phyloP scores from a whole-genome alignment of 2,888 invertebrate species.

The Eupithecia inturbata region DNA sequence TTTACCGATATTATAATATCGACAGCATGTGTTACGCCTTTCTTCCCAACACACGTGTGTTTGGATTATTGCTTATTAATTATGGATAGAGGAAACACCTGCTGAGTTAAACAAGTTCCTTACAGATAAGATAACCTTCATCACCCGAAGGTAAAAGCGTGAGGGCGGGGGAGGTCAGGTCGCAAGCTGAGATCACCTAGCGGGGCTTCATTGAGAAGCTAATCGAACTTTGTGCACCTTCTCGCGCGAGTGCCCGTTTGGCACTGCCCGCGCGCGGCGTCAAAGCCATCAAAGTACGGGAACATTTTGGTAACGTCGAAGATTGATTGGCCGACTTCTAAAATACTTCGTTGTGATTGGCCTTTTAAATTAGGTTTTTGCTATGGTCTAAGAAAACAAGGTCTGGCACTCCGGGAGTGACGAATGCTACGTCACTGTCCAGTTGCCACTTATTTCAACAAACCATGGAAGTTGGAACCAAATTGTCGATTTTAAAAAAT shows the following conservation, averaged over 20 bases:
- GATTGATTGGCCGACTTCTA: neutral
- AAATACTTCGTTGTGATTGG: neutral
- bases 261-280: neutral
- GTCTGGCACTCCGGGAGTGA: too few species aligned
- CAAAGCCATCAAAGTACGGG: neutral
- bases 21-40: constrained; percentile 7
- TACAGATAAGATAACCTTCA: neutral
- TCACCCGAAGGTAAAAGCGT: neutral
- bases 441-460: too few species aligned
- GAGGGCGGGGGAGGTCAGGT: neutral
- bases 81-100: constrained; percentile 33
- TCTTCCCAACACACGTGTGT: neutral
- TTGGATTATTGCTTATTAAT: constrained; percentile 29
- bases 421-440: too few species aligned
- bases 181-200: neutral
- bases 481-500: too few species aligned
- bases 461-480: too few species aligned
- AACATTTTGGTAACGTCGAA: neutral
- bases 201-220: neutral
- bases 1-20: neutral
- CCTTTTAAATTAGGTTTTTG: neutral
- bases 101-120: constrained; percentile 21
- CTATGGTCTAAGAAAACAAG: too few species aligned
- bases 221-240: neutral
- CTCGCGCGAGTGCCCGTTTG: too few species aligned